Percentiles rank a stretch among this genome's conserved stretches.
Conservation (phyloP, 2,797 vertebrate genomes). For the Crenuchus spilurus region DNA sequence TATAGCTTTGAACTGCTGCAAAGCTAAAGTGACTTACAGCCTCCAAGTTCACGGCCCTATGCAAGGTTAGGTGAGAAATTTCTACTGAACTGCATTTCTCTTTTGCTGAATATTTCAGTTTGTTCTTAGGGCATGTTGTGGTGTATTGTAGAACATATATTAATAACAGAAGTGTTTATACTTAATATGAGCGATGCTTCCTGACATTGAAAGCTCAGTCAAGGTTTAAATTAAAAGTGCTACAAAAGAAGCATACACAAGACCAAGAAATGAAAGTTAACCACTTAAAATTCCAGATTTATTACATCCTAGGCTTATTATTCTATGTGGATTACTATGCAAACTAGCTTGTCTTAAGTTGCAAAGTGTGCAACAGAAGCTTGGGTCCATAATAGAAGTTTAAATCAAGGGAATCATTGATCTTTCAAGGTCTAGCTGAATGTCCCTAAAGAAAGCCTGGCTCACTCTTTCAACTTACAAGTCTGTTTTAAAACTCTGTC, state of each 20-base stretch:
- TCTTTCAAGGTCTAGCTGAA: not conserved
- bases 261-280: not conserved
- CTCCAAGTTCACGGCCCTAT: not conserved
- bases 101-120: not conserved
- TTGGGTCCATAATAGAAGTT: no score
- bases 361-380: no score
- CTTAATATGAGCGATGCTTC: not conserved
- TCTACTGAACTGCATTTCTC: not conserved
- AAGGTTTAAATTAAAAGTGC: not conserved
- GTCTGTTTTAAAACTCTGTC: not conserved
- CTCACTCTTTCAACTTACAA: not conserved
- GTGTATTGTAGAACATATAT: not conserved
- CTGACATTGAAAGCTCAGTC: not conserved
- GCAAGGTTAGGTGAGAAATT: no score
- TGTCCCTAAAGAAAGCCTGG: not conserved
- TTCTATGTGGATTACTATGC: no score
- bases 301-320: no score
- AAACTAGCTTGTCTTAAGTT: no score
- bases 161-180: not conserved
- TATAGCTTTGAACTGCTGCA: conserved; percentile 11
- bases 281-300: no score
- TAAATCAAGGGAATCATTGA: no score
- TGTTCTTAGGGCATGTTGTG: not conserved
- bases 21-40: conserved; percentile 1
- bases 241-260: not conserved